These are phyloP conservation scores for Hyaena hyaena DNA, from an alignment of 2,113 vertebrate genomes.

Conservation along the genomic window DNA sequence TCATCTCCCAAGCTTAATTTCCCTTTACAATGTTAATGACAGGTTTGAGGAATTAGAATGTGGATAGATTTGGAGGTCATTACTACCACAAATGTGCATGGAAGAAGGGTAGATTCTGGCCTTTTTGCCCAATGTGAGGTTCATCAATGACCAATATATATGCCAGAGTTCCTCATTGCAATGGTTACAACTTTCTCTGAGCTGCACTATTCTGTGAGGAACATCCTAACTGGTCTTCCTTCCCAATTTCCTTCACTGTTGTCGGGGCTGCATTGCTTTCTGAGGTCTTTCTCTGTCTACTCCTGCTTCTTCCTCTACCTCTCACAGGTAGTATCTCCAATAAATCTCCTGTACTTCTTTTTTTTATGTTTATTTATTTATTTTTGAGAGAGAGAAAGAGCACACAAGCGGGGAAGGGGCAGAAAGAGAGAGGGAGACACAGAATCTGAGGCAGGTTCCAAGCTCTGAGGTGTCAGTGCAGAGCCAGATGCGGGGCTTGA, in stretches of 20 bases:
- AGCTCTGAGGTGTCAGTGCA: too few species aligned
- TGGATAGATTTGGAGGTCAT: neutral
- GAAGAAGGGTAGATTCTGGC: neutral
- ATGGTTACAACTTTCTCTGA: neutral
- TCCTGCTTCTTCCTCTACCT: neutral
- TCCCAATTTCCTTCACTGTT: neutral
- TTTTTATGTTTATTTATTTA: too few species aligned
- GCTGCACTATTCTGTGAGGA: neutral
- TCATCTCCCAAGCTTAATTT: neutral
- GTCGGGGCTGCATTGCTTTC: neutral
- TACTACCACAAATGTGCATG: neutral
- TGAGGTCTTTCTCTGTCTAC: neutral
- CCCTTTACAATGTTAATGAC: neutral
- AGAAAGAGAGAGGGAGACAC: neutral
- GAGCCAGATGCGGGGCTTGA: accelerated
- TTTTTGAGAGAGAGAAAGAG: too few species aligned
- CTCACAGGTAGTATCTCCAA: neutral
- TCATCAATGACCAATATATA: neutral
- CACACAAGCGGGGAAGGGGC: neutral
- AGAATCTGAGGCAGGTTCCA: neutral
- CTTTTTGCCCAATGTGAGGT: neutral
- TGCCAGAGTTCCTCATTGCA: accelerated
- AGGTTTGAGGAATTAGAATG: neutral
- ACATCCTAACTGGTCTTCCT: neutral
- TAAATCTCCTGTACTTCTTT: neutral